phyloP scores from a whole-genome alignment of 1,140 invertebrate species.

The Hypothenemus hampei region DNA sequence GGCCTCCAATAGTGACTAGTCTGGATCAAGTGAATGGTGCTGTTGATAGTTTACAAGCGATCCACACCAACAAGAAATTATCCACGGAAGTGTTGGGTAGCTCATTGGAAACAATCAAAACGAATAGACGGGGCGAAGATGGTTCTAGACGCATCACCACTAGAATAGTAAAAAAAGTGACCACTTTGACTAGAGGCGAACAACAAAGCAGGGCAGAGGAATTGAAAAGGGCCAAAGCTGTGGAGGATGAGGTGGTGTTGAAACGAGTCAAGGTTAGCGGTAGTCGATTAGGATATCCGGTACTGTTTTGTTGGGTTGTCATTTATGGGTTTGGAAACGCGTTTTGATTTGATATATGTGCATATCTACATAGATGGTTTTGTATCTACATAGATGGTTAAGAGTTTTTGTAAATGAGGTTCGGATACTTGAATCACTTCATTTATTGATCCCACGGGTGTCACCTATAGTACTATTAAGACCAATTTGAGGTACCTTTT shows the following conservation, averaged over 20 bases:
- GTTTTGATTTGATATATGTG: too few relatives aligned
- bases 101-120: constrained; percentile 73
- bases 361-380: too few relatives aligned
- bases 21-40: constrained; percentile 35
- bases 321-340: too few relatives aligned
- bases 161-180: constrained; percentile 83
- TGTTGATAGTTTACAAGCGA: constrained; percentile 55
- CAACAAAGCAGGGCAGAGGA: constrained; percentile 71
- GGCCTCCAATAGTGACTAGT: constrained; percentile 40
- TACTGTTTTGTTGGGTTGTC: too few relatives aligned
- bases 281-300: too few relatives aligned
- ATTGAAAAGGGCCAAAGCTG: constrained; percentile 50
- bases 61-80: constrained; percentile 74
- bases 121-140: constrained; percentile 67
- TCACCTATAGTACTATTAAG: too few relatives aligned
- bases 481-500: too few relatives aligned
- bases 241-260: constrained; percentile 46
- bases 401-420: too few relatives aligned
- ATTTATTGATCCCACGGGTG: too few relatives aligned
- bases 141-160: constrained; percentile 77
- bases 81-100: constrained; percentile 80
- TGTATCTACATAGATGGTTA: too few relatives aligned
- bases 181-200: constrained; percentile 81
- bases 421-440: too few relatives aligned
- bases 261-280: constrained; percentile 56